Evolutionary conservation across 2,888 invertebrate species (phyloP), one percentile per base, ranked within the genome.

Genomic region (Lamellibrachia columna): DNA sequence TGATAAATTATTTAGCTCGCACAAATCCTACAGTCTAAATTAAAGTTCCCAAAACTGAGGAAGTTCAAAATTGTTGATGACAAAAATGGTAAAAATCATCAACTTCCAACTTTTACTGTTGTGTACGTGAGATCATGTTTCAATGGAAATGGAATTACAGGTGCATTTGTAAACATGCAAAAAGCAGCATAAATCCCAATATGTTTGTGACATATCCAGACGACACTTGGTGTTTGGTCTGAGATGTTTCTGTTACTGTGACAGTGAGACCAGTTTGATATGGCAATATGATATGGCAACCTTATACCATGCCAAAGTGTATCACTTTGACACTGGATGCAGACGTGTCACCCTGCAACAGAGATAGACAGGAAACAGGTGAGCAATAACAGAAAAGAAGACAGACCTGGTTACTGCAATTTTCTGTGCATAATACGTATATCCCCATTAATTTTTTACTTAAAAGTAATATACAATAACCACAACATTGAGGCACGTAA

Each of bases 251-350:
- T 75, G 22, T 75, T 6, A 22, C 15, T 75, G 75, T 6, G 75
- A n/a, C 3, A 22, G 75, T 75, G 75, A 75, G 75, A 75, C 22
- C 22, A 75, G 22, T 6, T 55, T 55, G 8, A 3, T 55, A 9
- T 1, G 55, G 9, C 55, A 55, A 9, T 55, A 7, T 55, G 55
- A 55, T 40, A 40, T 40, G 40, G 40, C 40, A 0, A 40, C 4
- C 75, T 75, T 92, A 95, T n/a, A 95, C 94, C 91, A 95, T 93
- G 52, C 95, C 95, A 94, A 95, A 95, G 92, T 95, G 95, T 90
- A 95, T 94, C 90, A 95, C 95, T 93, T 95, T 95, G 55, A 95
- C 94, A 53, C 90, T 93, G 22, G 90, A 91, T 8, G 55, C 28
- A 9, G 55, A 52, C 6, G n/a, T 53, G 15, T 52, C 53, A 15